A percentile compares a stretch with the other conserved stretches of the same genome.
Conservation (phyloP, 2,888 invertebrate species). For the Stegophylla sp. region DNA sequence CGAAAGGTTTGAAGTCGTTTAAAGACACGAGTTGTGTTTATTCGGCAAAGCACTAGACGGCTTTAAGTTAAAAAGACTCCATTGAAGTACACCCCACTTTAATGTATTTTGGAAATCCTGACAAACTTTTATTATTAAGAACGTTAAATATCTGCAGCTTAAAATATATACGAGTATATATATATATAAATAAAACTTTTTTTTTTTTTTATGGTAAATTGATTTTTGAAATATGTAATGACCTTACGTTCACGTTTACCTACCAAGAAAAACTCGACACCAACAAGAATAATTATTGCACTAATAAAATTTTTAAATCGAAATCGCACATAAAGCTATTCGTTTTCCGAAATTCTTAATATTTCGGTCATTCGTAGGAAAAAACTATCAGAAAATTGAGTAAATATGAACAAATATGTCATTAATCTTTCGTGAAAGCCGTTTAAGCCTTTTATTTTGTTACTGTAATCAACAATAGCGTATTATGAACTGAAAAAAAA, state of each 20-base stretch:
- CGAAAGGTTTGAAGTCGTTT: constrained; percentile 34
- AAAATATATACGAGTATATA: no score
- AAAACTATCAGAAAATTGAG: no score
- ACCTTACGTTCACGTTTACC: not conserved
- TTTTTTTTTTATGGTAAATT: not conserved
- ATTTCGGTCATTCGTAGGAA: no score
- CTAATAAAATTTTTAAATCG: no score
- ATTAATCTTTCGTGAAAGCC: no score
- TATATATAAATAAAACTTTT: not conserved
- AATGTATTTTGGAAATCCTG: not conserved
- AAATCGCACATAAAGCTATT: no score
- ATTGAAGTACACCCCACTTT: not conserved
- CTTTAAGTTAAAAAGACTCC: constrained; percentile 20
- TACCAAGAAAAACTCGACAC: not conserved
- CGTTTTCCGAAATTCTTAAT: no score
- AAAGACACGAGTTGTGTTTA: constrained; percentile 13
- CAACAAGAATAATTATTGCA: no score
- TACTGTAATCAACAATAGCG: no score
- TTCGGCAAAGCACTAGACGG: not conserved
- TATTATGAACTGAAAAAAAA: no score
- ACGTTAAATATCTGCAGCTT: not conserved
- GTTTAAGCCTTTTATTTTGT: no score
- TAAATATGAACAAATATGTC: no score
- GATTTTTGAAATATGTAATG: not conserved
- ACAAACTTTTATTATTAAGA: constrained; percentile 20